Evolutionary conservation across 2,113 vertebrate species (phyloP).

Genomic region (Sylvietta virens): DNA sequence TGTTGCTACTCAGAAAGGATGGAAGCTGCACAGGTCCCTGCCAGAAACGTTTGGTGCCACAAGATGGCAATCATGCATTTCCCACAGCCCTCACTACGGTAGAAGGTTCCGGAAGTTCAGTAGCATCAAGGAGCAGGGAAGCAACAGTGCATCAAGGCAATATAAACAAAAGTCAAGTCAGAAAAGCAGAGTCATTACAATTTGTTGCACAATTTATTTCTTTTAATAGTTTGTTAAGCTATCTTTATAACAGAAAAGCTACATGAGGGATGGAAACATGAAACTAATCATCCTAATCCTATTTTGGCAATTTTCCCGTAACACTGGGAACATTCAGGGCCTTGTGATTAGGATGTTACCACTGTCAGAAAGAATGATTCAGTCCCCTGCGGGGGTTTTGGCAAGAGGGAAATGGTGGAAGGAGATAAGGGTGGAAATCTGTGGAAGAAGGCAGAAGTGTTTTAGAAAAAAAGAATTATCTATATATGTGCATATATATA

Average conservation of each 20-base stretch:
- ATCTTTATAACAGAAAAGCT: constrained; percentile 8
- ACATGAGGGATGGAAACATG: neutral
- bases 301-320: constrained; percentile 10
- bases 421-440: neutral
- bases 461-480: neutral
- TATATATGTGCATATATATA: neutral
- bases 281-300: neutral
- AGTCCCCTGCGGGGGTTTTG: neutral
- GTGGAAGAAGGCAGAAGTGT: neutral
- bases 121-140: neutral
- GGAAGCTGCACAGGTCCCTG: neutral
- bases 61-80: constrained; percentile 46
- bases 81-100: neutral
- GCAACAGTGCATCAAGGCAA: neutral
- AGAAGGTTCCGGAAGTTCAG: constrained; percentile 56
- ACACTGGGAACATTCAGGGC: neutral
- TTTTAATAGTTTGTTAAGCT: neutral
- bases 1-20: neutral
- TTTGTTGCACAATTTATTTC: neutral
- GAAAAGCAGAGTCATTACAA: neutral
- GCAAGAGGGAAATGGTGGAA: neutral
- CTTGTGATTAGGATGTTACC: neutral
- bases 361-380: constrained; percentile 1
- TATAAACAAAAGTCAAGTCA: neutral
- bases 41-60: constrained; percentile 4